Conservation (phyloP, 2,113 vertebrate genomes). For the Prinia subflava region DNA sequence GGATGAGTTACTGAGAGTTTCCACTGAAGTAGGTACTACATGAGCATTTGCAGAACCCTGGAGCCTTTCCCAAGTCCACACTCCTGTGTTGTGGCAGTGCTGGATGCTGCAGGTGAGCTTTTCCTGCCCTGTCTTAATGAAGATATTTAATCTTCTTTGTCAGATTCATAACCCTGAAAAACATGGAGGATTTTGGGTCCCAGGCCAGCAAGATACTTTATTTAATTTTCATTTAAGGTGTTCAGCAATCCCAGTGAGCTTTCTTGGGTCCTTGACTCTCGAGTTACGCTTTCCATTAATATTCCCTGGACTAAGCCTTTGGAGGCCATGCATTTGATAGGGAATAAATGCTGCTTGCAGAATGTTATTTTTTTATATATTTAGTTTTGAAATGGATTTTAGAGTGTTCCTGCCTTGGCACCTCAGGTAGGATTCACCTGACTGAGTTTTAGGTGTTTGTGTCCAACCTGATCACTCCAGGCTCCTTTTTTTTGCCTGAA, state of each 20-base stretch:
- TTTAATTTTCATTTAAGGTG: not conserved
- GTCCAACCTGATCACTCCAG: not conserved
- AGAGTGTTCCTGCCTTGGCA: not conserved
- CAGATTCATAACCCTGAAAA: not conserved
- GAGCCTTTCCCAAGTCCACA: not conserved
- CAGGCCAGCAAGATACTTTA: not conserved
- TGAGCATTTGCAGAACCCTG: not conserved
- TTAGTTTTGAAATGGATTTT: not conserved
- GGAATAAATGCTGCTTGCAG: not conserved
- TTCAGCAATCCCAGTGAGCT: not conserved
- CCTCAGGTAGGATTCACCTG: not conserved
- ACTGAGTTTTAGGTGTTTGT: not conserved
- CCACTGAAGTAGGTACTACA: not conserved
- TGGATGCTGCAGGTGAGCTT: not conserved
- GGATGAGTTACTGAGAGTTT: not conserved
- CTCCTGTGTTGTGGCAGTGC: not conserved
- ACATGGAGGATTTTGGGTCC: not conserved
- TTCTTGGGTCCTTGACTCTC: not conserved
- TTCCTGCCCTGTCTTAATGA: not conserved
- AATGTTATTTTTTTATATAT: not conserved
- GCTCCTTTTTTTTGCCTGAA: not conserved
- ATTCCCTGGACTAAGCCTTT: not conserved
- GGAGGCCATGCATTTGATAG: not conserved
- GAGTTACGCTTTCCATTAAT: not conserved
- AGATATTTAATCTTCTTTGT: not conserved